phyloP scores from a whole-genome alignment of 1,140 invertebrate species.

The Drosophila oshimai region DNA sequence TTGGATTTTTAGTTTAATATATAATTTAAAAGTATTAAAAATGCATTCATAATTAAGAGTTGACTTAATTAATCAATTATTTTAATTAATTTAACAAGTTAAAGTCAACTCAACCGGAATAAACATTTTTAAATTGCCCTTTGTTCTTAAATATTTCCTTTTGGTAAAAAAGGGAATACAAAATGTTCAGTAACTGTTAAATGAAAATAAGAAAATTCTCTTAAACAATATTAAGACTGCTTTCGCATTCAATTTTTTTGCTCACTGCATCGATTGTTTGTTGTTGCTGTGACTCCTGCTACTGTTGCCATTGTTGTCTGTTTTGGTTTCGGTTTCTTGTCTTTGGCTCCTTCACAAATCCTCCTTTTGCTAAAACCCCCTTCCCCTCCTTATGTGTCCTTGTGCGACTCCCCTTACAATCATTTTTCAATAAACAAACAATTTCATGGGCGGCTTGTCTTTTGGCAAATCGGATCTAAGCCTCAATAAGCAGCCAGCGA shows the following conservation, averaged over 20 bases:
- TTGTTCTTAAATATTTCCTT: too few species aligned
- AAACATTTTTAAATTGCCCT: too few species aligned
- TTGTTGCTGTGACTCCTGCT: conserved; percentile 27
- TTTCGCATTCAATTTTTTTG: neutral
- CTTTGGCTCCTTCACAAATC: conserved; percentile 29
- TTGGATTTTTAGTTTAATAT: too few species aligned
- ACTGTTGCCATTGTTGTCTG: conserved; percentile 42
- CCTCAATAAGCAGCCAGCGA: conserved; percentile 79
- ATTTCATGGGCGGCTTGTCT: conserved; percentile 80
- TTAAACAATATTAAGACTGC: too few species aligned
- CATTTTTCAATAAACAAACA: conserved; percentile 82
- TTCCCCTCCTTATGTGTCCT: neutral
- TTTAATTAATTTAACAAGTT: too few species aligned
- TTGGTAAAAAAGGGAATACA: too few species aligned
- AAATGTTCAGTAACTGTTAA: too few species aligned
- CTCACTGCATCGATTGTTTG: conserved; percentile 18
- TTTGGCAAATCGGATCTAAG: conserved; percentile 78
- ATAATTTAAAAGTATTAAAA: too few species aligned
- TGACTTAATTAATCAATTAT: too few species aligned
- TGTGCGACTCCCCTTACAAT: conserved; percentile 48
- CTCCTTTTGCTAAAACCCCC: conserved; percentile 15
- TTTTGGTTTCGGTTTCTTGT: conserved; percentile 42
- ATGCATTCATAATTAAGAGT: too few species aligned
- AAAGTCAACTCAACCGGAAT: too few species aligned
- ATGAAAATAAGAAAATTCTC: too few species aligned